These are phyloP conservation scores for Sarcoramphus papa DNA, from an alignment of 2,797 vertebrate genomes.

Conservation along the genomic window DNA sequence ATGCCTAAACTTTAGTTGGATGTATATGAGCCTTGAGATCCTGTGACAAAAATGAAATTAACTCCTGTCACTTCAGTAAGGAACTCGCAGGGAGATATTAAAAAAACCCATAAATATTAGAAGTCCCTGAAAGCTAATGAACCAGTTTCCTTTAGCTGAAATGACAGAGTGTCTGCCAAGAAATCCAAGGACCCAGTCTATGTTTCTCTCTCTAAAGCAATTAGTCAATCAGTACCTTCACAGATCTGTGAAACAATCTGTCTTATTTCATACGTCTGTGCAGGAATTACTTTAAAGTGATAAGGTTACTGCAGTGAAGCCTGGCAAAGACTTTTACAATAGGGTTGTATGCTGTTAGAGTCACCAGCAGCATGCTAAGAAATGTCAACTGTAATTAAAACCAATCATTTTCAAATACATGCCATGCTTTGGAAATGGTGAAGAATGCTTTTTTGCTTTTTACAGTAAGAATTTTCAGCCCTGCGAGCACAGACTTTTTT, in stretches of 20 bases:
- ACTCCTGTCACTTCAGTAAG: neutral
- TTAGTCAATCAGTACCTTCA: slow-evolving; percentile 37
- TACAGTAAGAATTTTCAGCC: neutral
- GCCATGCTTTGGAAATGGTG: neutral
- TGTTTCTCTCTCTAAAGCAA: slow-evolving; percentile 9
- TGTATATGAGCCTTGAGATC: neutral
- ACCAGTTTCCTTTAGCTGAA: neutral
- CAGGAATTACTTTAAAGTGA: neutral
- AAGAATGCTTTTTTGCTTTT: neutral
- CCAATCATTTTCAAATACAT: neutral
- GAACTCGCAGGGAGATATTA: neutral
- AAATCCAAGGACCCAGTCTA: neutral
- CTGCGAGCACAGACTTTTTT: neutral
- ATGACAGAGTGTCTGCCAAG: slow-evolving; percentile 25
- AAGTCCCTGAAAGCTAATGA: neutral
- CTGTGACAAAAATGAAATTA: neutral
- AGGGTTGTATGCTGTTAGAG: neutral
- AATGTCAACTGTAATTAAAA: slow-evolving; percentile 32
- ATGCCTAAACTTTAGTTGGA: neutral
- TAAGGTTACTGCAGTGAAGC: slow-evolving; percentile 1
- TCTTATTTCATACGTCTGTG: neutral
- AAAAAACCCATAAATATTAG: neutral
- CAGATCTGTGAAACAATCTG: slow-evolving; percentile 7
- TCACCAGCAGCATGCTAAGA: slow-evolving; percentile 1
- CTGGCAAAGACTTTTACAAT: neutral